Percentiles rank a stretch among this genome's conserved stretches.
Evolutionary conservation across 2,797 vertebrate genomes (phyloP).

Genomic region (Rhynchotus rufescens): DNA sequence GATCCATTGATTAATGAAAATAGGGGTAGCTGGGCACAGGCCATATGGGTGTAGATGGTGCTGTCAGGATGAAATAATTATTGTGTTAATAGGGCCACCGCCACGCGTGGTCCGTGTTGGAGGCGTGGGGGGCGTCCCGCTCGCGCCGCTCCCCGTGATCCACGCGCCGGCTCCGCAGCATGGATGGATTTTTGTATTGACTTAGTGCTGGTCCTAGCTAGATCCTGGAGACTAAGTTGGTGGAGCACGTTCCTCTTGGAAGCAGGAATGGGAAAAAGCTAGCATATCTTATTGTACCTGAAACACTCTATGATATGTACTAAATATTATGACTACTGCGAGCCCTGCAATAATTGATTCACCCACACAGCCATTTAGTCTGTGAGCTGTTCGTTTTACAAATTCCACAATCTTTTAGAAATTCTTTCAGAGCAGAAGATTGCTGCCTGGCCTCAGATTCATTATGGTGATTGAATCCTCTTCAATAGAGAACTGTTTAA

Average conservation of each 20-base stretch:
- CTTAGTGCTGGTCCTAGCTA: slow-evolving; percentile 68
- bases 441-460: slow-evolving; percentile 93
- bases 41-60: slow-evolving; percentile 83
- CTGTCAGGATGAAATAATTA: slow-evolving; percentile 84
- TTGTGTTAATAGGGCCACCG: slow-evolving; percentile 81
- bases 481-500: slow-evolving; percentile 94
- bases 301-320: slow-evolving; percentile 87
- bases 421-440: slow-evolving; percentile 93
- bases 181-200: slow-evolving; percentile 53
- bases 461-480: slow-evolving; percentile 95
- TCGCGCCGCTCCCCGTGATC: neutral
- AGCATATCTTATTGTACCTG: slow-evolving; percentile 87
- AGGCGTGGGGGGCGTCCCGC: too few relatives aligned
- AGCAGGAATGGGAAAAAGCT: slow-evolving; percentile 72
- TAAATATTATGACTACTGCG: slow-evolving; percentile 89
- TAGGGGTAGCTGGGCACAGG: slow-evolving; percentile 79
- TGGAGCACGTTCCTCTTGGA: slow-evolving; percentile 63
- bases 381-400: slow-evolving; percentile 91
- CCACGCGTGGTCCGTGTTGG: neutral
- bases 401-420: slow-evolving; percentile 95
- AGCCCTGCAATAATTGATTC: slow-evolving; percentile 90
- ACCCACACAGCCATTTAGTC: slow-evolving; percentile 90
- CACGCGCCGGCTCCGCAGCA: neutral
- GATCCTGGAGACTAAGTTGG: slow-evolving; percentile 65
- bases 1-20: slow-evolving; percentile 83